phyloP scores from a whole-genome alignment of 2,113 vertebrate genomes.

The Percopsis transmontana region DNA sequence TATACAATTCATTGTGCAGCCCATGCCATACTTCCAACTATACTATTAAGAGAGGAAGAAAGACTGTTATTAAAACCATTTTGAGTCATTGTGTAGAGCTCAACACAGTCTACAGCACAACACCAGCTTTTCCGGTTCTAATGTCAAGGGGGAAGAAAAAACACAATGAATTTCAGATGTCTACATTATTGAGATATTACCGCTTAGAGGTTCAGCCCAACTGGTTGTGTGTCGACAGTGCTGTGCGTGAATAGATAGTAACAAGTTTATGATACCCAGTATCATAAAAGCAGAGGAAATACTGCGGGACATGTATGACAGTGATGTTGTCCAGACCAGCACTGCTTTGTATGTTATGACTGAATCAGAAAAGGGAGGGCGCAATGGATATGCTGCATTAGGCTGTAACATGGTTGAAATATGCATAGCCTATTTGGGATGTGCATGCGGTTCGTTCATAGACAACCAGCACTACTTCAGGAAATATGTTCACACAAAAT shows the following conservation, averaged over 20 bases:
- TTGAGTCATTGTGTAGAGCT: too few species aligned
- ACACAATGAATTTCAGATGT: neutral
- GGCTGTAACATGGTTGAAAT: constrained; percentile 17
- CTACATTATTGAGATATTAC: neutral
- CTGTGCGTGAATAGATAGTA: constrained; percentile 15
- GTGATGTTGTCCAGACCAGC: constrained; percentile 66
- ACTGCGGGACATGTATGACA: constrained; percentile 61
- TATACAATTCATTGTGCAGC: too few species aligned
- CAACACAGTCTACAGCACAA: neutral
- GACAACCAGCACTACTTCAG: neutral
- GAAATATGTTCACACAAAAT: too few species aligned
- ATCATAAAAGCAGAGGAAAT: constrained; percentile 59
- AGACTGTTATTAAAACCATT: too few species aligned
- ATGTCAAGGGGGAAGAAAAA: neutral
- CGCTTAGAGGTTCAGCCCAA: neutral
- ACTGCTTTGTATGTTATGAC: constrained; percentile 47
- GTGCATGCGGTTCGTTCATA: neutral
- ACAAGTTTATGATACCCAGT: constrained; percentile 39
- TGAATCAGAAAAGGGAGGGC: constrained; percentile 28
- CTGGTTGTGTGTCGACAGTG: neutral
- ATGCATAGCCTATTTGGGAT: constrained; percentile 28
- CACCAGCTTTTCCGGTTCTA: neutral
- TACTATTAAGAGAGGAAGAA: too few species aligned
- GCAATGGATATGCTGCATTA: neutral
- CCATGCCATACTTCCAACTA: too few species aligned